These are phyloP conservation scores for Sebastes steindachneri DNA, from an alignment of 2,797 vertebrate species.

Conservation along the genomic window DNA sequence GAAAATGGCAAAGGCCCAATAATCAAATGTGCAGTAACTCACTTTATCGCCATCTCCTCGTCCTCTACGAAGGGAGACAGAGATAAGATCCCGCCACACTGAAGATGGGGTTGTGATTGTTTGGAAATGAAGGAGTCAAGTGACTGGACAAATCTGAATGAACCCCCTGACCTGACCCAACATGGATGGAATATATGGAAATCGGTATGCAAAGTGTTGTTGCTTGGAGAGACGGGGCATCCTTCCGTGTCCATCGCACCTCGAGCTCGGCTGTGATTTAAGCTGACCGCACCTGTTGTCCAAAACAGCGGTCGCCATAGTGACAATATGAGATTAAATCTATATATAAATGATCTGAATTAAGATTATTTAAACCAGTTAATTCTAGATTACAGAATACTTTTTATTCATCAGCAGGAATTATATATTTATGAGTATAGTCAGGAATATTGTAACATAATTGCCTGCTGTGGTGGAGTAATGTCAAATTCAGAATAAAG, in stretches of 20 bases:
- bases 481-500: neutral
- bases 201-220: slow-evolving; percentile 84
- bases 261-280: slow-evolving; percentile 49
- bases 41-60: slow-evolving; percentile 87
- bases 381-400: neutral
- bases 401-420: neutral
- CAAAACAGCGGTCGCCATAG: neutral
- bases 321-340: neutral
- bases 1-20: slow-evolving; percentile 66
- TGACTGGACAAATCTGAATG: slow-evolving; percentile 84
- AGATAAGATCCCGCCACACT: slow-evolving; percentile 73
- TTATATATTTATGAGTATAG: neutral
- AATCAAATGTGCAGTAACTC: slow-evolving; percentile 80
- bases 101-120: slow-evolving; percentile 76
- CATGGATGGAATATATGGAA: slow-evolving; percentile 85
- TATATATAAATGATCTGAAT: neutral
- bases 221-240: slow-evolving; percentile 61
- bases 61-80: slow-evolving; percentile 69
- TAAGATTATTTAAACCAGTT: neutral
- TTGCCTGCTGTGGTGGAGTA: neutral
- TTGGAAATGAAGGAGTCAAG: slow-evolving; percentile 72
- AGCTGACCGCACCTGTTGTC: slow-evolving; percentile 27
- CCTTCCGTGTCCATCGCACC: slow-evolving; percentile 47
- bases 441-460: neutral
- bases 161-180: slow-evolving; percentile 51